Base-by-base conservation (phyloP, 2,888 invertebrate genomes). In the Dorcus hopei region DNA sequence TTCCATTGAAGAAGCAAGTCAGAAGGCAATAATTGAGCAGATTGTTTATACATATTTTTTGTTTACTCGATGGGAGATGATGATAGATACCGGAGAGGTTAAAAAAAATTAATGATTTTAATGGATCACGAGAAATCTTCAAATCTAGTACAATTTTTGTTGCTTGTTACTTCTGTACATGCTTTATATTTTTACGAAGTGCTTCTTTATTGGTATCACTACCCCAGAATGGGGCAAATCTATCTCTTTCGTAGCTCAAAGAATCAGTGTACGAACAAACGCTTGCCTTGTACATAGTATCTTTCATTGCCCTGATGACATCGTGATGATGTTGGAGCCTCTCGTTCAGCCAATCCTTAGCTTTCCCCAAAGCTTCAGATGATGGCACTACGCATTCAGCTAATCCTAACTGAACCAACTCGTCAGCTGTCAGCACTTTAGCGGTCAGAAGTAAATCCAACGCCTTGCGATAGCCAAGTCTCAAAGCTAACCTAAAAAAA, bases 201-300 rank as follows among this genome's bases (percentile, higher is more conserved):
- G 72, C 73, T 26, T 65, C 59, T 26, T 60, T 58, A 58, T 76
- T 74, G 23, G 69, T 55, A 42, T 67, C 63, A 2, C 67, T 67
- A 9, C 76, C 75, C 74, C 74, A 76, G 41, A 72, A 69, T 0
- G 68, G 65, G 38, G 61, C 58, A 61, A 74, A 72, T 38, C 68
- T 53, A 9, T 64, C 42, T 50, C 65, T 64, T 61, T 76, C 76
- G n/a, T 57, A 58, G 6, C 47, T 47, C 8, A 72, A 51, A 2
- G 66, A 61, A 26, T 65, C 59, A 5, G 68, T 61, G 23, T 63
- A 62, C 16, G 54, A 54, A 39, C 64, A 49, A 8, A 33, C 45
- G 9, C 40, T 41, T 0, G 64, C 59, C 23, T 64, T 61, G 9
- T 56, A 54, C 5, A 65, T 63, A 9, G 70, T 62, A 50, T 59